phyloP scores from a whole-genome alignment of 2,888 invertebrate genomes.

The Ochropleura leucogaster region DNA sequence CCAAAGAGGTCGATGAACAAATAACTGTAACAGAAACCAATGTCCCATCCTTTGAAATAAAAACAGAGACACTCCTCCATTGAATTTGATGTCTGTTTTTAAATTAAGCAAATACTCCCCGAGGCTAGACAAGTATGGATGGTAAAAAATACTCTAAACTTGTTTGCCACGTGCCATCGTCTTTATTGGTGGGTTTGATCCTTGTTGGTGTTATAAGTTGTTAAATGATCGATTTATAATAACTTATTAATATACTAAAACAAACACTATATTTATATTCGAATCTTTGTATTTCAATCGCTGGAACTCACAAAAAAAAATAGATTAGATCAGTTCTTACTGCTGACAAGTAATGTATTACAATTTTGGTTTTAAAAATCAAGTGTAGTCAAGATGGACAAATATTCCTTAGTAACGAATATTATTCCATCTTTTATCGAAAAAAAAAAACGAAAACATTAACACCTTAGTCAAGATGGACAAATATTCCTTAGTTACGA shows the following conservation, averaged over 20 bases:
- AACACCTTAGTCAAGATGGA: too few species aligned
- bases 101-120: slow-evolving; percentile 23
- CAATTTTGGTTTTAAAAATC: too few species aligned
- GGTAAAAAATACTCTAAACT: slow-evolving; percentile 17
- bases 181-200: background rate
- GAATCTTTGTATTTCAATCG: background rate
- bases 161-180: slow-evolving; percentile 28
- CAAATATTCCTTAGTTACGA: too few species aligned
- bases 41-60: slow-evolving; percentile 42
- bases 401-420: too few species aligned
- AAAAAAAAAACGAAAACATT: too few species aligned
- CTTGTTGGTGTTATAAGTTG: background rate
- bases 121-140: slow-evolving; percentile 30
- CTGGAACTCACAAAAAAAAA: background rate
- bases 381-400: too few species aligned
- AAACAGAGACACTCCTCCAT: slow-evolving; percentile 37
- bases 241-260: too few species aligned
- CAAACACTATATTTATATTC: too few species aligned
- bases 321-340: background rate
- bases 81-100: slow-evolving; percentile 32
- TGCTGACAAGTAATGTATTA: too few species aligned
- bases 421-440: too few species aligned
- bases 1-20: slow-evolving; percentile 62
- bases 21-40: slow-evolving; percentile 51
- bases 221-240: too few species aligned